Evolutionary conservation across 2,888 invertebrate species (phyloP), one percentile per base, ranked within the genome.

Genomic region (Trimorus sp.): DNA sequence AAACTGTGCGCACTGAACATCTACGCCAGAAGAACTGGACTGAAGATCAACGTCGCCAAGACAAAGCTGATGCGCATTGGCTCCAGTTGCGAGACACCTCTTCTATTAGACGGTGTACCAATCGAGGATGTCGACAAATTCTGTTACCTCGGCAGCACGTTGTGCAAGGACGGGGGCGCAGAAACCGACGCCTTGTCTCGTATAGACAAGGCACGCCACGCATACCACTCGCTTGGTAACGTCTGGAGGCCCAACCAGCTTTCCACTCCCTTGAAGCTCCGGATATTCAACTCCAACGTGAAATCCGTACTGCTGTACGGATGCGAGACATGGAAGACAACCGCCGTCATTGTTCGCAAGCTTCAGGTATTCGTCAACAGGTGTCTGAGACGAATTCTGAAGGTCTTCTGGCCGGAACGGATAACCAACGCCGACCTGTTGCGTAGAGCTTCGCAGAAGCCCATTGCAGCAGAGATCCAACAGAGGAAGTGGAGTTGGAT

Each of bases 271-370:
- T 51, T 69, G 11, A 69, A 59, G 16, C 59, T 49, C 0, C 49
- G 59, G 38, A n/a, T 69, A 16, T 69, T 59, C 69, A 71, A 71
- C 45, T 71, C 42, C 42, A 60, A 53, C 53, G 42, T 71, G 14
- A 71, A 71, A 62, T 71, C 71, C 15, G 62, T 71, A 0, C 42
- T 71, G 60, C 9, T 71, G 60, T 62, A 71, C 26, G 71, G 71
- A 15, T 62, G 70, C 9, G 58, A 54, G 26, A 66, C 69, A 1
- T 73, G 73, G 60, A 73, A 63, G 38, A 45, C 53, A 26, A 71
- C 60, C 14, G 42, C 6, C 53, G 14, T 0, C 60, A 71, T 53
- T 9, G 4, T 37, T 37, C 53, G 62, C 12, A 60, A 73, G 37
- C 45, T 73, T 1, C 42, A 60, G 42, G 16, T 38, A 26, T 71